phyloP scores from a whole-genome alignment of 2,113 vertebrate genomes.

The Gambusia holbrooki region DNA sequence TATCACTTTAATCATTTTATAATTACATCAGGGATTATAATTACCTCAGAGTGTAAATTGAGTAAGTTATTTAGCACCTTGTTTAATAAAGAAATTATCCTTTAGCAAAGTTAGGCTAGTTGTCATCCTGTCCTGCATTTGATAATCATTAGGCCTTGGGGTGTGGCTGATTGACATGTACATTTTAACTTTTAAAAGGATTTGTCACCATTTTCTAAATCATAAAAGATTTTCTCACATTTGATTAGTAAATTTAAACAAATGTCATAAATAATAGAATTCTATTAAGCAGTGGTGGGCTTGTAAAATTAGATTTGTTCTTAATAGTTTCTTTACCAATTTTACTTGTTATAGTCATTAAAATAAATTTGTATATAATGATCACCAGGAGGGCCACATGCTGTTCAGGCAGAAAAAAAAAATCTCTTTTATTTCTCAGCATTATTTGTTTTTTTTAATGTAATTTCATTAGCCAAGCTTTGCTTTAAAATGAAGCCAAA shows the following conservation, averaged over 20 bases:
- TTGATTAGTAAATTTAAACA: too few species aligned
- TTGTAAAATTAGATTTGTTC: not conserved
- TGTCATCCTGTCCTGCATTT: not conserved
- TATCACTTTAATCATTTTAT: not conserved
- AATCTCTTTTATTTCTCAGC: slow-evolving; percentile 54
- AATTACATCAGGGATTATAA: too few species aligned
- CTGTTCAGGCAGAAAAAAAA: slow-evolving; percentile 13
- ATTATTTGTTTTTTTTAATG: slow-evolving; percentile 73
- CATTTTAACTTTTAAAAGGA: too few species aligned
- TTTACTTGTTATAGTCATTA: slow-evolving; percentile 6
- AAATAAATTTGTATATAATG: slow-evolving; percentile 16
- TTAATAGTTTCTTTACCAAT: not conserved
- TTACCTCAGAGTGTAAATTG: not conserved
- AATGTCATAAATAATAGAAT: too few species aligned
- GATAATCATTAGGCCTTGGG: not conserved
- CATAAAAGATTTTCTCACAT: too few species aligned
- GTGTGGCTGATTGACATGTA: not conserved
- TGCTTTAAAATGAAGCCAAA: slow-evolving; percentile 50
- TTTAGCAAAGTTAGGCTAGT: not conserved
- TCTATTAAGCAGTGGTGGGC: too few species aligned
- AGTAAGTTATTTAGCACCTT: not conserved
- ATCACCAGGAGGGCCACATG: slow-evolving; percentile 7
- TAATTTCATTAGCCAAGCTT: slow-evolving; percentile 80
- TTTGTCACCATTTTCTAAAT: too few species aligned
- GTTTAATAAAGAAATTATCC: not conserved